Conservation (phyloP, 2,113 vertebrate species). For the Dendrocopos noguchii region DNA sequence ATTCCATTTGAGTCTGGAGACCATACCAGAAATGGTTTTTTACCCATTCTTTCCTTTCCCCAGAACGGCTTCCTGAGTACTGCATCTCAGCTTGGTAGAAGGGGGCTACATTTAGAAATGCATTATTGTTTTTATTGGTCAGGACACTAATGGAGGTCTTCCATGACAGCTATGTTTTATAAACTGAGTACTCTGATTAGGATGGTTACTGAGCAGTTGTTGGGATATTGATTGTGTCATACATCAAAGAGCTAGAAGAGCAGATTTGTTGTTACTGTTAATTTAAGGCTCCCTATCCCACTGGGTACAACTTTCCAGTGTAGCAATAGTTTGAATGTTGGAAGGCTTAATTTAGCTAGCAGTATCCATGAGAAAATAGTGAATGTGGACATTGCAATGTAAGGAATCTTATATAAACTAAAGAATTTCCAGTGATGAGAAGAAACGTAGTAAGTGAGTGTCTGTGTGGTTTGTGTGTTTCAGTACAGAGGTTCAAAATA, state of each 20-base stretch:
- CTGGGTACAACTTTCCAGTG: neutral
- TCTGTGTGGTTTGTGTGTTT: neutral
- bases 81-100: conserved; percentile 57
- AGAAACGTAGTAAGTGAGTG: neutral
- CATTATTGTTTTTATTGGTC: conserved; percentile 84
- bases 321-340: neutral
- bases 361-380: neutral
- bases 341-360: neutral
- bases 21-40: conserved; percentile 67
- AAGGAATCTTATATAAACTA: neutral
- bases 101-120: conserved; percentile 76
- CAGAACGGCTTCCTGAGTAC: conserved; percentile 52
- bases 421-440: neutral
- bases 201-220: conserved; percentile 80
- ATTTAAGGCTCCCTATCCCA: conserved; percentile 47
- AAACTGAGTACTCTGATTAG: conserved; percentile 83
- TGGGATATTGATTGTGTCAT: conserved; percentile 82
- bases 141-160: conserved; percentile 83
- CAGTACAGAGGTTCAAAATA: neutral
- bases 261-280: conserved; percentile 61
- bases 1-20: conserved; percentile 81
- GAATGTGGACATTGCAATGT: neutral
- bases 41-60: conserved; percentile 63
- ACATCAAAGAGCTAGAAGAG: conserved; percentile 76
- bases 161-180: conserved; percentile 80